Conservation (phyloP, 1,140 invertebrate genomes). For the Lithobius niger region DNA sequence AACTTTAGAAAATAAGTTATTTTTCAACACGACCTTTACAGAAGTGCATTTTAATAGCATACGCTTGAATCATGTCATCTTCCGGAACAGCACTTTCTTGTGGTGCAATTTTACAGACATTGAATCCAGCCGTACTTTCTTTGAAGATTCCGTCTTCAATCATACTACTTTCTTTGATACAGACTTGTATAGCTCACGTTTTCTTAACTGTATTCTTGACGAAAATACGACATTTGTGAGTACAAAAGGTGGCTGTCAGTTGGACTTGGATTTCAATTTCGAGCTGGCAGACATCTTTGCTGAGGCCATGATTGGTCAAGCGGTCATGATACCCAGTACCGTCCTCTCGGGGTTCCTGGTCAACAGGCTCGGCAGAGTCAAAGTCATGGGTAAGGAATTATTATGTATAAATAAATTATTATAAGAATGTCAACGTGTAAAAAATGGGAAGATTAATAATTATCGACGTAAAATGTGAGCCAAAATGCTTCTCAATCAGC, state of each 20-base stretch:
- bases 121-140: slow-evolving; percentile 25
- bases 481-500: background rate
- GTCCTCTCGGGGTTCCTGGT: slow-evolving; percentile 35
- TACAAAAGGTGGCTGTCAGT: slow-evolving; percentile 20
- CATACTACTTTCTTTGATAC: slow-evolving; percentile 25
- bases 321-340: slow-evolving; percentile 35
- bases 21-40: slow-evolving; percentile 18
- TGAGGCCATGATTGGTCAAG: slow-evolving; percentile 27
- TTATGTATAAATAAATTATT: too few relatives aligned
- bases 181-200: slow-evolving; percentile 25
- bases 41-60: slow-evolving; percentile 21
- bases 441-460: background rate
- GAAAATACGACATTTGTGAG: slow-evolving; percentile 22
- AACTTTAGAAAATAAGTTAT: slow-evolving; percentile 23
- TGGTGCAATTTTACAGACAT: slow-evolving; percentile 23
- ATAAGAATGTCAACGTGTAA: background rate
- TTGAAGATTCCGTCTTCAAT: slow-evolving; percentile 21
- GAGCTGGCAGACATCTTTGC: slow-evolving; percentile 26
- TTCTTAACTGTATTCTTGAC: slow-evolving; percentile 21
- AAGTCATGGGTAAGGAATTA: slow-evolving; percentile 33
- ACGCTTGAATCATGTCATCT: slow-evolving; percentile 25
- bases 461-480: background rate
- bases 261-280: slow-evolving; percentile 29
- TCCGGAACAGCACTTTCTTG: slow-evolving; percentile 23
- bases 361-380: slow-evolving; percentile 35